Conservation (phyloP, 2,113 vertebrate genomes). For the Notarius quadriscutis region DNA sequence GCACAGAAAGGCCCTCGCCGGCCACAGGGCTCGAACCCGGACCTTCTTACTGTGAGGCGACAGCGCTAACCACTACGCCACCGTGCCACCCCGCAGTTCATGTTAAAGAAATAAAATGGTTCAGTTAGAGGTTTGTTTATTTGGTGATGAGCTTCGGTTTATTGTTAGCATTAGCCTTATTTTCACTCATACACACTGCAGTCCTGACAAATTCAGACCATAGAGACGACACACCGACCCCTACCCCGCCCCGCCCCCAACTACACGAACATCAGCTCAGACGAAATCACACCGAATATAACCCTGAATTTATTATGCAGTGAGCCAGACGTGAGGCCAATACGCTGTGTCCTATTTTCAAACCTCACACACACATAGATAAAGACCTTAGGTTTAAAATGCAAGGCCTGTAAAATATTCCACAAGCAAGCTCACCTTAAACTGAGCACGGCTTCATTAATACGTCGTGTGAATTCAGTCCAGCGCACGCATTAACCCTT, state of each 20-base stretch:
- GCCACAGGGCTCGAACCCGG: too few species aligned
- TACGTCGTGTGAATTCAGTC: background rate
- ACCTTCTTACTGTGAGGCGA: too few species aligned
- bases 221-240: background rate
- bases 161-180: background rate
- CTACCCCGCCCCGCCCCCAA: background rate
- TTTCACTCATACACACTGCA: background rate
- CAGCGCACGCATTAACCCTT: background rate
- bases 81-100: too few species aligned
- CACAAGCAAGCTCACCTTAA: background rate
- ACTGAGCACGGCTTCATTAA: background rate
- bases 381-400: background rate
- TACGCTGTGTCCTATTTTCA: conserved; percentile 53
- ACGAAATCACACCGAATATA: background rate
- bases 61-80: too few species aligned
- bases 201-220: background rate
- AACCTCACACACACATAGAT: background rate
- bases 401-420: background rate
- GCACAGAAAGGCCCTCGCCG: too few species aligned
- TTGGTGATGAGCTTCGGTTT: background rate
- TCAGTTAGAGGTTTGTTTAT: too few species aligned
- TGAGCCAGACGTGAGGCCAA: background rate
- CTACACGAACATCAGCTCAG: background rate
- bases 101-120: too few species aligned
- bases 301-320: background rate